phyloP scores from a whole-genome alignment of 2,797 vertebrate genomes.

The Synanceia verrucosa region DNA sequence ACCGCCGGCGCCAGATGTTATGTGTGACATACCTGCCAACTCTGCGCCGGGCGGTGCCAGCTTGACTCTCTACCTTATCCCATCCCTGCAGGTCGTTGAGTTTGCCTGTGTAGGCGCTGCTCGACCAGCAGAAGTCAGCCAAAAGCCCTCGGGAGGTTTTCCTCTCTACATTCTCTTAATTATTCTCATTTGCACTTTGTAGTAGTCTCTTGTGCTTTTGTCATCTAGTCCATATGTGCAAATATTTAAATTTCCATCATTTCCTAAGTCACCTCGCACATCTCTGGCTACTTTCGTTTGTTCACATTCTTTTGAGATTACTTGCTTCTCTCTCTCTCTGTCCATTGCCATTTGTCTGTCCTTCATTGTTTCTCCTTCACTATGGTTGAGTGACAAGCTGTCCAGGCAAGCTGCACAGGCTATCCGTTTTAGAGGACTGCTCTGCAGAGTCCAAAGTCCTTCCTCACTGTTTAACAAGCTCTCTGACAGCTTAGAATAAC shows the following conservation, averaged over 20 bases:
- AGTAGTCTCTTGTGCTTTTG: not conserved
- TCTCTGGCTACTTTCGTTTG: not conserved
- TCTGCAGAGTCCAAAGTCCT: slow-evolving; percentile 31
- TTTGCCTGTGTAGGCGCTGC: slow-evolving; percentile 27
- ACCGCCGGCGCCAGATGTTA: slow-evolving; percentile 66
- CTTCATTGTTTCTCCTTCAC: slow-evolving; percentile 13
- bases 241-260: not conserved
- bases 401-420: slow-evolving; percentile 17
- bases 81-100: slow-evolving; percentile 47
- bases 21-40: slow-evolving; percentile 52
- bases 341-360: slow-evolving; percentile 21
- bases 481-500: slow-evolving; percentile 47
- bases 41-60: slow-evolving; percentile 22
- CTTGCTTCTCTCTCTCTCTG: not conserved
- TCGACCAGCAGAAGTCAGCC: slow-evolving; percentile 26
- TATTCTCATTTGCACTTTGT: slow-evolving; percentile 23
- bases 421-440: slow-evolving; percentile 27
- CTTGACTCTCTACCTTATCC: slow-evolving; percentile 39
- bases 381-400: slow-evolving; percentile 47
- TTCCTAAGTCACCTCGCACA: not conserved
- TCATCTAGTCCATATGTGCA: not conserved
- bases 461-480: slow-evolving; percentile 45
- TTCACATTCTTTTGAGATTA: slow-evolving; percentile 5
- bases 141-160: slow-evolving; percentile 41
- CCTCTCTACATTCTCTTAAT: slow-evolving; percentile 36